A percentile compares a stretch with the other conserved stretches of the same genome.
Conservation (phyloP, 2,113 vertebrate species). For the Perca schrenkii region DNA sequence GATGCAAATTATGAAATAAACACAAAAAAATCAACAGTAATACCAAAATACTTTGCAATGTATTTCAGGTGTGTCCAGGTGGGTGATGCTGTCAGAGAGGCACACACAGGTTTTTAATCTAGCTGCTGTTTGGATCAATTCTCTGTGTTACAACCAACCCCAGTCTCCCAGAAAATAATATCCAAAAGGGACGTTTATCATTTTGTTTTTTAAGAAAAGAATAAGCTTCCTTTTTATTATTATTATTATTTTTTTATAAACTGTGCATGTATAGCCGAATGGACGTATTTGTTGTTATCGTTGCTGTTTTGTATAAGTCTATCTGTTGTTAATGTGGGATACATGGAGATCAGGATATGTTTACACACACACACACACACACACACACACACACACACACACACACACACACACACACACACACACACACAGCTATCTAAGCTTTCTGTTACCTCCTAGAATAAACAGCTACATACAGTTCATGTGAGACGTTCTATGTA, state of each 20-base stretch:
- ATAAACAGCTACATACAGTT: constrained; percentile 26
- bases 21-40: background rate
- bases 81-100: too few species aligned
- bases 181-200: constrained; percentile 12
- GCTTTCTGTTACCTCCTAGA: constrained; percentile 43
- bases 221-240: constrained; percentile 14
- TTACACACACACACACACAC: constrained; percentile 16
- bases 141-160: constrained; percentile 37
- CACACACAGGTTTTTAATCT: background rate
- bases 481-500: background rate
- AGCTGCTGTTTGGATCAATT: background rate
- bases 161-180: constrained; percentile 28
- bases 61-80: background rate
- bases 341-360: constrained; percentile 40
- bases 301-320: constrained; percentile 53
- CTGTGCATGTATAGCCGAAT: constrained; percentile 62
- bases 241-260: constrained; percentile 37
- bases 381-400: constrained; percentile 32
- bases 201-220: constrained; percentile 20
- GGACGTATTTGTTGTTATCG: constrained; percentile 48
- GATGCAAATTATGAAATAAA: background rate
- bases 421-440: constrained; percentile 18
- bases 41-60: background rate
- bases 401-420: constrained; percentile 38
- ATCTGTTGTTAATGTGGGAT: constrained; percentile 62